These are phyloP conservation scores for Nephrotoma guestfalica DNA, from an alignment of 2,888 invertebrate species.

Conservation along the genomic window DNA sequence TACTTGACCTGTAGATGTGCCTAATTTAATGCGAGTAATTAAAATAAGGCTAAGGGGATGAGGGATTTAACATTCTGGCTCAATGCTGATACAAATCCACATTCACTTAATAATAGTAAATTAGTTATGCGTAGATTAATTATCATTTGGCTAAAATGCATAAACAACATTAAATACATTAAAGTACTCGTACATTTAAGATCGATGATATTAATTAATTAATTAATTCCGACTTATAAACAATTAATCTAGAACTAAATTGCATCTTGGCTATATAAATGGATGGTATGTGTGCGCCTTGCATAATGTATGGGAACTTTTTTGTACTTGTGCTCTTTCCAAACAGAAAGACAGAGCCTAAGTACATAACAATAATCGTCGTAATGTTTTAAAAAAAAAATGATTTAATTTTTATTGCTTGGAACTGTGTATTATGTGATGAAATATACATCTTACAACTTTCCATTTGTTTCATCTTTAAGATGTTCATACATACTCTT, in stretches of 20 bases:
- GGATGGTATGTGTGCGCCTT: neutral
- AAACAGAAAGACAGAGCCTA: neutral
- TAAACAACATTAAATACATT: too few species aligned
- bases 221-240: neutral
- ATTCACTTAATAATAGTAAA: too few species aligned
- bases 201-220: neutral
- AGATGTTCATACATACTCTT: neutral
- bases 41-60: too few species aligned
- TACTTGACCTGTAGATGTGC: too few species aligned
- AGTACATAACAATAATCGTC: neutral
- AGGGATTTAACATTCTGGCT: too few species aligned
- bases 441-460: neutral
- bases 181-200: too few species aligned
- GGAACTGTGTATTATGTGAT: neutral
- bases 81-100: too few species aligned
- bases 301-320: neutral
- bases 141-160: too few species aligned
- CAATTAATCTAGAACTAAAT: neutral
- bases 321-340: neutral
- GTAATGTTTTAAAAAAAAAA: neutral
- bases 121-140: too few species aligned
- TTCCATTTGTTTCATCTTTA: neutral
- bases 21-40: too few species aligned
- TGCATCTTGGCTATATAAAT: neutral
- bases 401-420: neutral